Percentiles rank a stretch among this genome's conserved stretches.
Evolutionary conservation across 2,797 vertebrate species (phyloP).

Genomic region (Notoglanidium macrostoma): DNA sequence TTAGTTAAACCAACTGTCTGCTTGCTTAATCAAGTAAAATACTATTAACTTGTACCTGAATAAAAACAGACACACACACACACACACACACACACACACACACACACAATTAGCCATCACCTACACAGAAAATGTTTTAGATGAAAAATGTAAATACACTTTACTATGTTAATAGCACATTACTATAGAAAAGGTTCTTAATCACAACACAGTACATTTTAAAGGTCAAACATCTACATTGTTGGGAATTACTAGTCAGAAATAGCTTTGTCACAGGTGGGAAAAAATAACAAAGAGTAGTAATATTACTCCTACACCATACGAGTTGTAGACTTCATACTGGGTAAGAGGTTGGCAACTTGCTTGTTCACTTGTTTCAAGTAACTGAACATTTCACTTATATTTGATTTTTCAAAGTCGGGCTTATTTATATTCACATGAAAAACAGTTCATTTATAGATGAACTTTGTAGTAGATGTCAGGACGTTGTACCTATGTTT

Average conservation of each 20-base stretch:
- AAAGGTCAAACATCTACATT: conserved; percentile 21
- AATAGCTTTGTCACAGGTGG: background rate
- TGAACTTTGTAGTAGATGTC: no score
- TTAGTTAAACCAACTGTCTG: background rate
- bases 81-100: background rate
- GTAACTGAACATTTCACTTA: no score
- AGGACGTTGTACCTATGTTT: no score
- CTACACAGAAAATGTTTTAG: conserved; percentile 3
- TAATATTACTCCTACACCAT: background rate
- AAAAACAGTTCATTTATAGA: no score
- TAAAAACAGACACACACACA: background rate
- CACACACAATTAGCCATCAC: background rate
- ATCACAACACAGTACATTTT: background rate
- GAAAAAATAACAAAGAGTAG: background rate
- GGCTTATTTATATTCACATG: no score
- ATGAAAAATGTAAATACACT: background rate
- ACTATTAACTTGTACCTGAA: background rate
- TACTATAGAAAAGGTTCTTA: background rate
- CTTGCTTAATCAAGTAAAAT: background rate
- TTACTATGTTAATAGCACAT: background rate
- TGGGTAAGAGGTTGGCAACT: no score
- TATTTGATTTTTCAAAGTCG: no score
- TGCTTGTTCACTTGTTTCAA: no score
- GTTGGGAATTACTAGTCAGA: background rate
- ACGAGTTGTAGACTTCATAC: background rate